These are phyloP conservation scores for Siniperca chuatsi DNA, from an alignment of 2,113 vertebrate species.

Conservation along the genomic window DNA sequence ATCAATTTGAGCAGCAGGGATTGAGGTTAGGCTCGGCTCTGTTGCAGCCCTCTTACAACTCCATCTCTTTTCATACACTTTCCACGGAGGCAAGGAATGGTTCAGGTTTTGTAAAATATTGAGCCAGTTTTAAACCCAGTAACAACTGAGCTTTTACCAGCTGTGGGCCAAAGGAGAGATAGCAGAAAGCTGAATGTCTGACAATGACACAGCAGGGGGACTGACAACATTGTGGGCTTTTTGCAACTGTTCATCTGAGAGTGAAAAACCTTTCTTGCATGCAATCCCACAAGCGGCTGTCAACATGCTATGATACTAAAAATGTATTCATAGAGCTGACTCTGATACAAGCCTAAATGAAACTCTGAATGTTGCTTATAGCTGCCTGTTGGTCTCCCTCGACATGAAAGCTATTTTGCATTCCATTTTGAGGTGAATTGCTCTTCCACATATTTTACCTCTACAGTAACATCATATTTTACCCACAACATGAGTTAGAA, in stretches of 20 bases:
- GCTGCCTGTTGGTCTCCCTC: constrained; percentile 10
- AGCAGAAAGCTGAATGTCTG: constrained; percentile 23
- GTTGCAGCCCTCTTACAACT: constrained; percentile 34
- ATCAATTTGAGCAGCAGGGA: constrained; percentile 38
- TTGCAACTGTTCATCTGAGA: constrained; percentile 15
- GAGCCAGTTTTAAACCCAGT: constrained; percentile 17
- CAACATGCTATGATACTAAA: constrained; percentile 16
- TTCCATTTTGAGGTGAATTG: constrained; percentile 5
- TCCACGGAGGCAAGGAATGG: background rate
- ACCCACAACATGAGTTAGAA: background rate
- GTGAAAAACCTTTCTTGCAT: constrained; percentile 20
- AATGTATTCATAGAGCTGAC: constrained; percentile 37
- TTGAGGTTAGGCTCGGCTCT: constrained; percentile 24
- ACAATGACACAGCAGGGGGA: constrained; percentile 40
- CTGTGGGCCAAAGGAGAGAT: background rate
- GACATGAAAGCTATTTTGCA: background rate
- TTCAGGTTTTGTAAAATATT: constrained; percentile 5
- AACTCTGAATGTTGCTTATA: constrained; percentile 13
- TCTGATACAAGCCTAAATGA: constrained; percentile 21
- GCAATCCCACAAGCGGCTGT: constrained; percentile 31
- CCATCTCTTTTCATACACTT: constrained; percentile 29
- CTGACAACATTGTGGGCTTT: constrained; percentile 6
- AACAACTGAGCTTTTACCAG: constrained; percentile 5
- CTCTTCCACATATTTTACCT: background rate
- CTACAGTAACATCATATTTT: background rate